Evolutionary conservation across 2,797 vertebrate genomes (phyloP).

Genomic region (Semotilus atromaculatus): DNA sequence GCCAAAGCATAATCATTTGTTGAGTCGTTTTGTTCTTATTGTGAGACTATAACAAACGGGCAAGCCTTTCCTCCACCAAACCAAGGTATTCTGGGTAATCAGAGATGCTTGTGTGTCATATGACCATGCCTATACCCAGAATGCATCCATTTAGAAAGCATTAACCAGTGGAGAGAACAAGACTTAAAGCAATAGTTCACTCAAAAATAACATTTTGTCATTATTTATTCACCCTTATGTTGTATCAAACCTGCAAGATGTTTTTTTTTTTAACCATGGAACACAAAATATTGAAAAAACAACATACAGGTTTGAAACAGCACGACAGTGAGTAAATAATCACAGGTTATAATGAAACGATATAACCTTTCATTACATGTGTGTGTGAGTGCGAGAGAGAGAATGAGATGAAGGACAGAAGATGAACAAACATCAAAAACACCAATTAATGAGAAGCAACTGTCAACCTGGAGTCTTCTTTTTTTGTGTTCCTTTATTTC

Average conservation of each 20-base stretch:
- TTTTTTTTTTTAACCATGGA: not conserved
- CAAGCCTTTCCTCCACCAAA: slow-evolving; percentile 22
- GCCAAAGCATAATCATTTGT: slow-evolving; percentile 59
- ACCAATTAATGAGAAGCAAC: slow-evolving; percentile 12
- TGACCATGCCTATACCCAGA: slow-evolving; percentile 27
- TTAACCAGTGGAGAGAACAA: not conserved
- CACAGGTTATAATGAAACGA: not conserved
- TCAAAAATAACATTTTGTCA: not conserved
- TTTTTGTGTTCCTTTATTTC: not conserved
- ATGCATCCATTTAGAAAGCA: not conserved
- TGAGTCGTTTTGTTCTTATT: slow-evolving; percentile 53
- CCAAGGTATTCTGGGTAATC: slow-evolving; percentile 20
- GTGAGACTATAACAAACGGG: not conserved
- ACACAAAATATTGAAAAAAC: not conserved
- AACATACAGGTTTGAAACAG: not conserved
- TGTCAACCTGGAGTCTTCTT: slow-evolving; percentile 37
- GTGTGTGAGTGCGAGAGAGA: slow-evolving; percentile 3
- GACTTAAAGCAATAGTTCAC: not conserved
- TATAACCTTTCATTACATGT: slow-evolving; percentile 11
- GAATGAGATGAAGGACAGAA: slow-evolving; percentile 35
- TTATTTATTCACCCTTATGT: slow-evolving; percentile 3
- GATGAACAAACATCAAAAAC: slow-evolving; percentile 8
- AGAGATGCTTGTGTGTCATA: slow-evolving; percentile 9
- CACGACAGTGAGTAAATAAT: not conserved
- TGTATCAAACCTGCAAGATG: not conserved